Evolutionary conservation across 2,113 vertebrate genomes (phyloP).

Genomic region (Neogale vison): DNA sequence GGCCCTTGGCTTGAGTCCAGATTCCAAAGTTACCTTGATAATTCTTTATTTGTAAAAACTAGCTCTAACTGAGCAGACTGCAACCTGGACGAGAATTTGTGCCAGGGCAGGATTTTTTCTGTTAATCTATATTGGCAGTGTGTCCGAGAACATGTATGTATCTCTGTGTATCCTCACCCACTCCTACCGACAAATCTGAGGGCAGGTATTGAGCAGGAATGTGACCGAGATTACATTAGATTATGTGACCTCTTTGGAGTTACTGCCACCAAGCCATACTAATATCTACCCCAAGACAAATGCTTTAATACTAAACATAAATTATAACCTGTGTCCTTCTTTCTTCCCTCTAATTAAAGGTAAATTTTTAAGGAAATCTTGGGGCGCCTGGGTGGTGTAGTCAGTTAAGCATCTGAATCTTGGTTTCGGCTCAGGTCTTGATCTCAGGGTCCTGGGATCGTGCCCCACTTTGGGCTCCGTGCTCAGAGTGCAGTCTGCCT

Average conservation of each 20-base stretch:
- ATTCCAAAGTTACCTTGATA: background rate
- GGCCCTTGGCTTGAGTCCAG: background rate
- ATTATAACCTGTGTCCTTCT: background rate
- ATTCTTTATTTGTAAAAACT: background rate
- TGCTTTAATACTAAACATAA: background rate
- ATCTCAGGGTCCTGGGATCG: too few relatives aligned
- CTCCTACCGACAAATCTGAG: background rate
- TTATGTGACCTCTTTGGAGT: background rate
- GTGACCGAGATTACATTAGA: background rate
- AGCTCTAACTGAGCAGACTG: background rate
- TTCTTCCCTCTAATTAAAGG: background rate
- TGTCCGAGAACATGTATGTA: background rate
- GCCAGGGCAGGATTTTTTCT: background rate
- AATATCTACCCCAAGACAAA: background rate
- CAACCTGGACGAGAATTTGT: background rate
- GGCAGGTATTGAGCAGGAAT: background rate
- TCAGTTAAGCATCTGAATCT: too few relatives aligned
- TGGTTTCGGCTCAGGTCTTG: too few relatives aligned
- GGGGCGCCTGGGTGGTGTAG: too few relatives aligned
- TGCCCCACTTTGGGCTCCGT: too few relatives aligned
- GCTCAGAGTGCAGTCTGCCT: too few relatives aligned
- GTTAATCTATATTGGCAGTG: background rate
- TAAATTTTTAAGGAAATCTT: background rate
- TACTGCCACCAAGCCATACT: background rate
- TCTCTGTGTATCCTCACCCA: background rate